Base-by-base conservation (phyloP, 2,113 vertebrate genomes). In the Sakesphorus luctuosus region DNA sequence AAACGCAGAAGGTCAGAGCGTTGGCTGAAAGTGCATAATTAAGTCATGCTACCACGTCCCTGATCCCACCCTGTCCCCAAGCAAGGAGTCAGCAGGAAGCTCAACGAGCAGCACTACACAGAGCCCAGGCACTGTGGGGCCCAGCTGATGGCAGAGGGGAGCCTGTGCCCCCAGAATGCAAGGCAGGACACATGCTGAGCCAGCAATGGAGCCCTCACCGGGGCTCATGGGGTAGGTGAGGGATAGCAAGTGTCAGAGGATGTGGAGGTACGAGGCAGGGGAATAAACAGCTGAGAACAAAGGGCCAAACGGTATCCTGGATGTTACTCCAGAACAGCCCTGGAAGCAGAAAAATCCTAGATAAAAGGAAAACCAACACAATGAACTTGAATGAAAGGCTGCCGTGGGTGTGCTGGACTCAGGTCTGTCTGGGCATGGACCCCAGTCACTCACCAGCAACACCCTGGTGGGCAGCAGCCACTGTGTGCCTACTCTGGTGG, bases 11-110 rank as follows among this genome's bases (percentile, higher is more conserved):
- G 91, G 97, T 96, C 95, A 90, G 94, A 97, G 95, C 84, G 38
- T 96, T 96, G 76, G 91, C 90, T 90, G 89, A 97, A 98, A 97
- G 96, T 94, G 96, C 94, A 87, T 93, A 33, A 84, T 96, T 84
- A 67, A 86, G 88, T 96, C 90, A 97, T 96, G 94, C 95, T 91
- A 90, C 84, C 86, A 63, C 33, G 3, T 81, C 84, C 94, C 94
- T 84, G 90, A 83, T 94, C 78, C 95, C 91, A 89, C 88, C 89
- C 73, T 58, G 94, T 80, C 55, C 93, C 52, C 94, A 97, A 96
- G 93, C 95, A 95, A 87, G 91, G 81, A 96, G 86, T 90, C 95
- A 89, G 80, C 93, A 95, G 92, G 6, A 95, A 88, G 94, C 95
- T 78, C 92, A 83, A 87, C 4, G 94, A 97, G 93, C 97, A 96